Base-by-base conservation (phyloP, 2,113 vertebrate species). In the Ciconia boyciana region DNA sequence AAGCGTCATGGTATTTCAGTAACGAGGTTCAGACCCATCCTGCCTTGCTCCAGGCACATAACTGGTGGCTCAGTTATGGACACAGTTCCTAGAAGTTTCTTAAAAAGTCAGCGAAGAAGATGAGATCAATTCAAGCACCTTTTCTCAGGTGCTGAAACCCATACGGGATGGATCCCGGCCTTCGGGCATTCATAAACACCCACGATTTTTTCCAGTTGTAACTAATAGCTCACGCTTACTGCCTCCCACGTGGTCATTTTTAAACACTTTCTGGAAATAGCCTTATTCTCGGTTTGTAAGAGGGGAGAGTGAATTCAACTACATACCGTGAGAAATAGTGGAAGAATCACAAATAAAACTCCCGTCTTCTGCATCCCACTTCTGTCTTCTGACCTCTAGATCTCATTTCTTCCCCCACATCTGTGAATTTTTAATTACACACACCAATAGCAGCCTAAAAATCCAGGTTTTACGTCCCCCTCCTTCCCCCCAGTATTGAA, bases 11-110 rank as follows among this genome's bases (percentile, higher is more conserved):
- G 25, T 22, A 32, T 14, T 14, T 39, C n/a, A 54, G 64, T 18
- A 48, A 46, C 1, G 2, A 28, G 43, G 54, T 14, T 48, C 48
- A 26, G 48, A 17, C 51, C 43, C 80, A 14, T 8, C 74, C 69
- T 49, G 43, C 43, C 10, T 62, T 16, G 25, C 68, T 70, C 64
- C 74, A 49, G 46, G 68, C 64, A 81, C 13, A 0, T 2, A 79
- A 44, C 13, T 26, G 28, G 32, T 21, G 65, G 70, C 70, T 10
- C 21, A 79, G 32, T 32, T 12, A 46, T 1, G 22, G 83, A 17
- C 17, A 43, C 5, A 29, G 25, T 1, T 51, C 52, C n/a, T 72
- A 0, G 0, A 32, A 39, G 26, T 25, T n/a, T 46, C 66, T 71
- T n/a, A 21, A 49, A n/a, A 91, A 76, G 43, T 36, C 24, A 41